phyloP scores from a whole-genome alignment of 2,113 vertebrate genomes.

The Thryonomys swinderianus region DNA sequence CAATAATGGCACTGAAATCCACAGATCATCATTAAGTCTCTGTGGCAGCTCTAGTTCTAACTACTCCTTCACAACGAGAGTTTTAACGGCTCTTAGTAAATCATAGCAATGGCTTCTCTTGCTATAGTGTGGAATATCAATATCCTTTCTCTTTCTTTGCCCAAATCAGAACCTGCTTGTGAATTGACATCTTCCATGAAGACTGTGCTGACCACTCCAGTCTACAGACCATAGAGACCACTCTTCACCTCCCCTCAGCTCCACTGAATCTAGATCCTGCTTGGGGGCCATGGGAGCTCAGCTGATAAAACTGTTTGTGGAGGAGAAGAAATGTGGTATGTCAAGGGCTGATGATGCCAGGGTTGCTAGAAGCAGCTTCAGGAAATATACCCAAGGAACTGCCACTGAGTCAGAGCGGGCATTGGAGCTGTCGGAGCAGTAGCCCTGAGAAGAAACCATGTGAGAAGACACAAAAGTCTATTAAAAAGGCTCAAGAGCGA shows the following conservation, averaged over 20 bases:
- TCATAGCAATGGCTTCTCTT: conserved; percentile 19
- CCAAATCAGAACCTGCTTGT: not conserved
- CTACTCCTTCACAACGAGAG: conserved; percentile 31
- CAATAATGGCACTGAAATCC: conserved; percentile 53
- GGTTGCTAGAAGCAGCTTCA: not conserved
- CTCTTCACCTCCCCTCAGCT: no score
- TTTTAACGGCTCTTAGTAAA: conserved; percentile 59
- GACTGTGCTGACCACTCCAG: not conserved
- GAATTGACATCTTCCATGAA: not conserved
- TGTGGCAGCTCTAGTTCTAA: conserved; percentile 60
- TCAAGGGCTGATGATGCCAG: not conserved
- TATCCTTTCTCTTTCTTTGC: not conserved
- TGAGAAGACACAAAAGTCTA: not conserved
- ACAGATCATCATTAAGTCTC: conserved; percentile 70
- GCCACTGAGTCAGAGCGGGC: not conserved
- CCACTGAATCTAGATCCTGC: not conserved
- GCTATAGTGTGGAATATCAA: conserved; percentile 3
- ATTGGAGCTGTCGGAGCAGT: not conserved
- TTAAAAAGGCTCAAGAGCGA: not conserved
- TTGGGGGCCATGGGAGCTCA: no score
- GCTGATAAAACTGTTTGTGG: not conserved
- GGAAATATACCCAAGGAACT: not conserved
- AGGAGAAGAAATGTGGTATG: not conserved
- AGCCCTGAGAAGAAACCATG: not conserved
- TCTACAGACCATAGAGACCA: not conserved